A percentile compares a stretch with the other conserved stretches of the same genome.
phyloP scores from a whole-genome alignment of 1,140 invertebrate genomes.

The Micrasema longulum region DNA sequence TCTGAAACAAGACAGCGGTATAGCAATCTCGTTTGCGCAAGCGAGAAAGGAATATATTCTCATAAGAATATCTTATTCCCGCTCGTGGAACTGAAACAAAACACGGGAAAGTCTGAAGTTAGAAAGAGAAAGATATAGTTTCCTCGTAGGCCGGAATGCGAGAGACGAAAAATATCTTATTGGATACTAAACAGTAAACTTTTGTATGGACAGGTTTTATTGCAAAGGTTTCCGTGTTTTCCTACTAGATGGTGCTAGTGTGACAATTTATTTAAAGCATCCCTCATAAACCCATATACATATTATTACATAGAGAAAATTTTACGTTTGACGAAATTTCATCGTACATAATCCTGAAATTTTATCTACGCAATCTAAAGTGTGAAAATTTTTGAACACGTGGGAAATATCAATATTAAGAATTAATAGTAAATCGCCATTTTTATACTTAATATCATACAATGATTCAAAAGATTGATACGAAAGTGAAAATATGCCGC shows the following conservation, averaged over 20 bases:
- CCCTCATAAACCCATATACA: too few species aligned
- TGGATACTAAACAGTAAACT: slow-evolving; percentile 52
- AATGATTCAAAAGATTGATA: too few species aligned
- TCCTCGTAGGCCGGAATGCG: slow-evolving; percentile 28
- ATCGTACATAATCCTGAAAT: too few species aligned
- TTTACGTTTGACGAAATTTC: too few species aligned
- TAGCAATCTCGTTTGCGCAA: background rate
- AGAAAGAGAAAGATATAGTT: slow-evolving; percentile 21
- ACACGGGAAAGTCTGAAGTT: slow-evolving; percentile 5
- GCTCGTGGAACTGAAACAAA: slow-evolving; percentile 34
- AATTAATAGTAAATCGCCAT: too few species aligned
- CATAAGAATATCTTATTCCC: slow-evolving; percentile 21
- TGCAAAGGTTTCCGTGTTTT: slow-evolving; percentile 45
- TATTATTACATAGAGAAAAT: too few species aligned
- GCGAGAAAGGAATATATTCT: slow-evolving; percentile 23
- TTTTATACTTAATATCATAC: too few species aligned
- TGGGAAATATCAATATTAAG: too few species aligned
- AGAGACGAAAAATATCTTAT: slow-evolving; percentile 49
- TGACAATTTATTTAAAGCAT: slow-evolving; percentile 9
- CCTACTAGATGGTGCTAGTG: slow-evolving; percentile 52
- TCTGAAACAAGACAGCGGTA: slow-evolving; percentile 13
- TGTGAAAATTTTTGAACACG: too few species aligned
- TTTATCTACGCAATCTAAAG: too few species aligned
- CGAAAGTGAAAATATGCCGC: too few species aligned
- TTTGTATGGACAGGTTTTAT: slow-evolving; percentile 47